phyloP scores from a whole-genome alignment of 2,113 vertebrate species.

The Oophaga pumilio region DNA sequence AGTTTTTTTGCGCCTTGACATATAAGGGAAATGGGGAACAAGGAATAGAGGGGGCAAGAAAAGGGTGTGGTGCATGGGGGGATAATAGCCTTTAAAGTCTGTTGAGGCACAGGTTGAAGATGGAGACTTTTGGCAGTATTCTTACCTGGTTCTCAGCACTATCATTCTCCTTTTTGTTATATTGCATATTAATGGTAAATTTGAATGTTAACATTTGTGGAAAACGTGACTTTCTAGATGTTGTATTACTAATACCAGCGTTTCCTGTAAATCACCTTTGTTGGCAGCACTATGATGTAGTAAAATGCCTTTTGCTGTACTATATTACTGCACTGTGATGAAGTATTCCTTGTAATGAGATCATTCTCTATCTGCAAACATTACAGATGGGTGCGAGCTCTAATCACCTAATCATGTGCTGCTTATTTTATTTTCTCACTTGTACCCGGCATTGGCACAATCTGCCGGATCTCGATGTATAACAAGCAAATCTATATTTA shows the following conservation, averaged over 20 bases:
- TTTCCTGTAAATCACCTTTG: neutral
- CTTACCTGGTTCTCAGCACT: too few species aligned
- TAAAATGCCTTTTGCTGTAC: neutral
- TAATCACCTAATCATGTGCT: neutral
- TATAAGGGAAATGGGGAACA: too few species aligned
- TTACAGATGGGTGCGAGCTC: neutral
- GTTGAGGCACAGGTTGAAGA: too few species aligned
- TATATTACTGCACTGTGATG: neutral
- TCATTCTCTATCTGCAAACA: neutral
- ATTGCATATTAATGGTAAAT: too few species aligned
- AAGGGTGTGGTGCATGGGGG: too few species aligned
- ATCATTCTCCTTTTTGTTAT: too few species aligned
- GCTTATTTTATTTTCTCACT: neutral
- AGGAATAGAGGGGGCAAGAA: too few species aligned
- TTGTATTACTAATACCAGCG: neutral
- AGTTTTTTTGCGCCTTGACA: too few species aligned
- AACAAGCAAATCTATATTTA: constrained; percentile 32
- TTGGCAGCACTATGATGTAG: neutral
- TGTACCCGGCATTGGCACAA: neutral
- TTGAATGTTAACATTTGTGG: too few species aligned
- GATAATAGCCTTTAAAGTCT: too few species aligned
- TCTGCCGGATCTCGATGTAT: constrained; percentile 11
- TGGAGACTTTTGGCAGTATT: too few species aligned
- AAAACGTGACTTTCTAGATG: neutral
- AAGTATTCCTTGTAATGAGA: neutral